phyloP scores from a whole-genome alignment of 2,113 vertebrate species.

The Ctenodactylus gundi region DNA sequence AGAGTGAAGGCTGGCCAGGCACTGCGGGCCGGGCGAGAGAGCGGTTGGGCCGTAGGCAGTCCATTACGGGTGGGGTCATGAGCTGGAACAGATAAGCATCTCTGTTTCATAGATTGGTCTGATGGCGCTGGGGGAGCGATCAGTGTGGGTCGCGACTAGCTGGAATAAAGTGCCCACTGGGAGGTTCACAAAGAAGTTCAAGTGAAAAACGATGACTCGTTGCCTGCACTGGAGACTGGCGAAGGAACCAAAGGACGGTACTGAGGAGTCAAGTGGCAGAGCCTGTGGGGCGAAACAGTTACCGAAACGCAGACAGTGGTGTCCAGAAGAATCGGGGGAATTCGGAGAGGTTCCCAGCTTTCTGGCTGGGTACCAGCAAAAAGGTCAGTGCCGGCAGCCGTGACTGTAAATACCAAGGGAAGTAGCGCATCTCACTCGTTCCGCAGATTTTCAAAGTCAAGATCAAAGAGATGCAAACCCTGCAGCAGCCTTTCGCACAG shows the following conservation, averaged over 20 bases:
- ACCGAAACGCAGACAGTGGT: neutral
- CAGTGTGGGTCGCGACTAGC: neutral
- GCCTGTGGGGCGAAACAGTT: neutral
- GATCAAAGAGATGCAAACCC: conserved; percentile 48
- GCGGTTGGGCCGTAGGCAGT: neutral
- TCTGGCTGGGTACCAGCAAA: neutral
- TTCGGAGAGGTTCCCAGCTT: neutral
- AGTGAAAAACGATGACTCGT: neutral
- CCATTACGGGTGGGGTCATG: neutral
- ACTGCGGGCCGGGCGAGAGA: neutral
- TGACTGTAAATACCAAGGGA: neutral
- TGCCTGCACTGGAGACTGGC: neutral
- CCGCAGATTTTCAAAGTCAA: conserved; percentile 40
- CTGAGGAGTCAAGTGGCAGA: neutral
- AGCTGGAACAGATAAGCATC: neutral
- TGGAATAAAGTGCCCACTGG: neutral
- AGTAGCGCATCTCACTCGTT: neutral
- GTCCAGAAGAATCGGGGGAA: neutral
- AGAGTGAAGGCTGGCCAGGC: neutral
- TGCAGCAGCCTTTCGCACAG: neutral
- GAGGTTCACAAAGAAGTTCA: neutral
- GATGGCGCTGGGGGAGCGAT: neutral
- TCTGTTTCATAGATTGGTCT: neutral
- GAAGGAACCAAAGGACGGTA: neutral
- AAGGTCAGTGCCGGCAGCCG: neutral